Evolutionary conservation across 2,797 vertebrate species (phyloP).

Genomic region (Lagothrix lagotricha): DNA sequence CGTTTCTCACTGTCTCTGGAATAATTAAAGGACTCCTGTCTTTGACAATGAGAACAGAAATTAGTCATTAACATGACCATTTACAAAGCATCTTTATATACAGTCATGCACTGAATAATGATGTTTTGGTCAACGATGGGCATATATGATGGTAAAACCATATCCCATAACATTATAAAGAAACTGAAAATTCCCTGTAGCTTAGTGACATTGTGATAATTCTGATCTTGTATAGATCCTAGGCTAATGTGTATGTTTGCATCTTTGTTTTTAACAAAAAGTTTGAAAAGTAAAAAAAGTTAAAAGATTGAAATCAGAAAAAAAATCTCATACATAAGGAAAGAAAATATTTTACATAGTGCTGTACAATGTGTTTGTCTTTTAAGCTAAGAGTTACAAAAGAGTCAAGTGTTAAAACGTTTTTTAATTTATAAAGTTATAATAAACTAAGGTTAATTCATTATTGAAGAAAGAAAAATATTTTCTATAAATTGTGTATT

Average conservation of each 20-base stretch:
- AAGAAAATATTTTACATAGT: neutral
- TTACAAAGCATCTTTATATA: neutral
- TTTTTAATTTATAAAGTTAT: neutral
- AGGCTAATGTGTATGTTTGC: neutral
- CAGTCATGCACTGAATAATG: neutral
- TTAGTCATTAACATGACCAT: neutral
- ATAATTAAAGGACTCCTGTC: neutral
- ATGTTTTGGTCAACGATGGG: neutral
- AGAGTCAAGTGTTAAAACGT: neutral
- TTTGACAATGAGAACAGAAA: neutral
- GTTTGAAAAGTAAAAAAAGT: neutral
- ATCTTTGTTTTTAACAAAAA: neutral
- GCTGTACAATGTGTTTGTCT: neutral
- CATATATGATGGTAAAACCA: neutral
- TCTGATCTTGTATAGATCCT: neutral
- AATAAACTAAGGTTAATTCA: neutral
- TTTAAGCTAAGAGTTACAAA: neutral
- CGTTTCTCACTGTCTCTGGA: neutral
- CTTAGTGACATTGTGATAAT: neutral
- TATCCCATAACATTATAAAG: neutral
- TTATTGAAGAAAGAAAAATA: neutral
- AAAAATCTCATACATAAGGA: neutral
- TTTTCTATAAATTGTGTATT: neutral
- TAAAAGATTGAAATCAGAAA: neutral
- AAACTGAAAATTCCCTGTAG: neutral